Percentiles rank a stretch among this genome's conserved stretches.
Conservation (phyloP, 2,797 vertebrate genomes). For the Carcharodon carcharias region DNA sequence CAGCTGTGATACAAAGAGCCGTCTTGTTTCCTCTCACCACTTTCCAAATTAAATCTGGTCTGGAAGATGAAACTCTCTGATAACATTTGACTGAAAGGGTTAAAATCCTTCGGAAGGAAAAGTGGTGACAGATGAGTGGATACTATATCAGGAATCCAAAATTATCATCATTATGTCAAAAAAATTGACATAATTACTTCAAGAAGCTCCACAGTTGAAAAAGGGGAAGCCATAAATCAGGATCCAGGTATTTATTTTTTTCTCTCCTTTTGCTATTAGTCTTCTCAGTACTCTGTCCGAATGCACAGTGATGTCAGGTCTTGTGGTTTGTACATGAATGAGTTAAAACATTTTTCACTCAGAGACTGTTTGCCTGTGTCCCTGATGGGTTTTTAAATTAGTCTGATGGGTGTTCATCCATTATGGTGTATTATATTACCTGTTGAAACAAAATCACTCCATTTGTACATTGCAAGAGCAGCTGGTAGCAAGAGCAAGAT, state of each 20-base stretch:
- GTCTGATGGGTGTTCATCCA: slow-evolving; percentile 25
- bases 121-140: background rate
- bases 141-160: background rate
- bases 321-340: slow-evolving; percentile 24
- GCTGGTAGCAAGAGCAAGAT: background rate
- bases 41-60: background rate
- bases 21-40: background rate
- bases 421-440: slow-evolving; percentile 25
- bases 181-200: background rate
- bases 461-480: slow-evolving; percentile 16
- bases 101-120: background rate
- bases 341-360: slow-evolving; percentile 27
- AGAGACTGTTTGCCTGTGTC: background rate
- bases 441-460: slow-evolving; percentile 22
- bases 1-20: background rate
- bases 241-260: background rate
- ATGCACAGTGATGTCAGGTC: background rate
- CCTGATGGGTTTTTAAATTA: slow-evolving; percentile 30
- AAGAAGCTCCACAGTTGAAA: background rate
- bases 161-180: background rate
- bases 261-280: background rate
- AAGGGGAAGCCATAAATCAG: background rate
- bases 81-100: background rate
- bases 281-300: too few relatives aligned
- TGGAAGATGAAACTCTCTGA: background rate